Conservation (phyloP, 2,797 vertebrate genomes). For the Chiroxiphia lanceolata region DNA sequence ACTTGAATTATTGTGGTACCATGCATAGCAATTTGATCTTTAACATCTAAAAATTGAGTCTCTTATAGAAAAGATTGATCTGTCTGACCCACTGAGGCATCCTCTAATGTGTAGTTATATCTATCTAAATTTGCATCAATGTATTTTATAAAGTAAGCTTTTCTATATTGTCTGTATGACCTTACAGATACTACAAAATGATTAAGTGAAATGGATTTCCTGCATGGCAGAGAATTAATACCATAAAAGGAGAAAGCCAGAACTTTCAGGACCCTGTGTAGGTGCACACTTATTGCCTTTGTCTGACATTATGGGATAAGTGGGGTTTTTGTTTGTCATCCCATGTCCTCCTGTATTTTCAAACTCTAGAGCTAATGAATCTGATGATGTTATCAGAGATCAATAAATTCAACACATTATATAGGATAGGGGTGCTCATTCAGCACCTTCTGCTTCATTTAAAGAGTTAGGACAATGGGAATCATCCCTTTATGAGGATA, state of each 20-base stretch:
- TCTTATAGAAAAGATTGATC: neutral
- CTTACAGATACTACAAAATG: neutral
- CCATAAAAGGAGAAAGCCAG: neutral
- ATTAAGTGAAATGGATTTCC: neutral
- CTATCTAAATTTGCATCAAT: neutral
- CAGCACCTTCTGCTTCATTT: neutral
- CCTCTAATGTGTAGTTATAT: neutral
- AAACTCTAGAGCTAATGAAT: neutral
- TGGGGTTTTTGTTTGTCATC: neutral
- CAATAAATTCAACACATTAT: neutral
- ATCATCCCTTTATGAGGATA: neutral
- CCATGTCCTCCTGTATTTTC: neutral
- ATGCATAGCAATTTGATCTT: neutral
- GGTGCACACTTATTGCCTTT: neutral
- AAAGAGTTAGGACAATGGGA: neutral
- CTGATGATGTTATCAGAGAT: neutral
- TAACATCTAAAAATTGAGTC: neutral
- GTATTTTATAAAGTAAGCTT: neutral
- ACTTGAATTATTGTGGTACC: neutral
- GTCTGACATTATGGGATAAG: neutral
- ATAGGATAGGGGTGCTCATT: neutral
- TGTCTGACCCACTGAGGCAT: neutral
- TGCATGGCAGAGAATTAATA: neutral
- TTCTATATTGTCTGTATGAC: neutral
- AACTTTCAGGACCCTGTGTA: neutral